Evolutionary conservation across 2,888 invertebrate species (phyloP), one percentile per base, ranked within the genome.

Genomic region (Dynastes hyllus): DNA sequence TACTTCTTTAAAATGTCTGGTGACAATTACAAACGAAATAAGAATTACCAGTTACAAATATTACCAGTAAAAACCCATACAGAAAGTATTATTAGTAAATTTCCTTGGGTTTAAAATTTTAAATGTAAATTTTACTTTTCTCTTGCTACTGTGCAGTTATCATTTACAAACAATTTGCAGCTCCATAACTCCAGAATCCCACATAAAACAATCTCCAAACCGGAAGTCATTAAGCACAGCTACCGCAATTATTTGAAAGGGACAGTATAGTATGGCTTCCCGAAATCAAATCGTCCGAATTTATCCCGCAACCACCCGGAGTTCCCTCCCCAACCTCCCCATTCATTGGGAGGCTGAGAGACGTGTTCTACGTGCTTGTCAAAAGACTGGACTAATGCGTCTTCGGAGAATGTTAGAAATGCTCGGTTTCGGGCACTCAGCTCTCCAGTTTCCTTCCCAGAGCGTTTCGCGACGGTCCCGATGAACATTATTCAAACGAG

Each of bases 361-460:
- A 69, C 69, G 27, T 69, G 69, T 11, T 69, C 51, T 69, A 69
- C 69, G 69, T 69, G 51, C 51, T 69, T 69, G 69, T 69, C 69
- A 69, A 69, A 27, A 27, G 69, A 16, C 40, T 51, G 50, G 69
- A 69, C 69, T 51, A 69, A 69, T 69, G 69, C 69, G 69, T 69
- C 69, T 69, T 69, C 51, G 51, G 69, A 69, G 69, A 69, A 69
- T 69, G 69, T 69, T 51, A 51, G 69, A 69, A 69, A 69, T 69
- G 16, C 51, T 50, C 29, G 66, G 69, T 69, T 67, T 45, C 66
- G 40, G 8, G 63, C 13, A 11, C 61, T 22, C 61, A 8, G 45
- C 2, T 45, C 45, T 8, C 11, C 45, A 11, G 11, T 8, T 11
- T 16, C 13, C 55, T 4, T 3, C 55, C 11, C 55, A 1, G 55